These are phyloP conservation scores for Myiotriccus ornatus DNA, from an alignment of 2,797 vertebrate species.

Conservation along the genomic window DNA sequence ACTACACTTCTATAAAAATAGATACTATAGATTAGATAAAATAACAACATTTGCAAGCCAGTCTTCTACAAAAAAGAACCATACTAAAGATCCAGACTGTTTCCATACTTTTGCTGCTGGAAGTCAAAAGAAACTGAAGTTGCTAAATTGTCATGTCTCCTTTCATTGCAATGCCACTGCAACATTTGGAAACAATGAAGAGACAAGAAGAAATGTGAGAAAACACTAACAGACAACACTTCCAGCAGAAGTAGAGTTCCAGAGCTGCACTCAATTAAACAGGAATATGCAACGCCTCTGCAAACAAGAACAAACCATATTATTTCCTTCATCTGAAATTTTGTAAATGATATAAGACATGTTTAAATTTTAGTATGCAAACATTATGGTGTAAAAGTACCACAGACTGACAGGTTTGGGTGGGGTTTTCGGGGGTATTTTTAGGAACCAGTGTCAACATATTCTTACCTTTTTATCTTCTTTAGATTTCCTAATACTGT, in stretches of 20 bases:
- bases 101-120: constrained; percentile 11
- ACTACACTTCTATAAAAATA: neutral
- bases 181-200: constrained; percentile 65
- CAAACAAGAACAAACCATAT: neutral
- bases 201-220: constrained; percentile 47
- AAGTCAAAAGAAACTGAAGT: constrained; percentile 21
- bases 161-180: constrained; percentile 32
- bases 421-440: neutral
- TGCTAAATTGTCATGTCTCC: constrained; percentile 26
- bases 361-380: neutral
- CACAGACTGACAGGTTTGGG: neutral
- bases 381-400: neutral
- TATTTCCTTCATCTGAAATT: neutral
- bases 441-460: neutral
- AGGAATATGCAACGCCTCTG: neutral
- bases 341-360: neutral
- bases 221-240: constrained; percentile 6
- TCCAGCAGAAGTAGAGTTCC: constrained; percentile 8
- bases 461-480: constrained; percentile 86
- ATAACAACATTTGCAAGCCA: neutral
- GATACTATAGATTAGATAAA: neutral
- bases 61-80: neutral
- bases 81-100: neutral
- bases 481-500: constrained; percentile 77
- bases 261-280: constrained; percentile 30